Evolutionary conservation across 2,888 invertebrate species (phyloP).

Genomic region (Drosophila rellima): DNA sequence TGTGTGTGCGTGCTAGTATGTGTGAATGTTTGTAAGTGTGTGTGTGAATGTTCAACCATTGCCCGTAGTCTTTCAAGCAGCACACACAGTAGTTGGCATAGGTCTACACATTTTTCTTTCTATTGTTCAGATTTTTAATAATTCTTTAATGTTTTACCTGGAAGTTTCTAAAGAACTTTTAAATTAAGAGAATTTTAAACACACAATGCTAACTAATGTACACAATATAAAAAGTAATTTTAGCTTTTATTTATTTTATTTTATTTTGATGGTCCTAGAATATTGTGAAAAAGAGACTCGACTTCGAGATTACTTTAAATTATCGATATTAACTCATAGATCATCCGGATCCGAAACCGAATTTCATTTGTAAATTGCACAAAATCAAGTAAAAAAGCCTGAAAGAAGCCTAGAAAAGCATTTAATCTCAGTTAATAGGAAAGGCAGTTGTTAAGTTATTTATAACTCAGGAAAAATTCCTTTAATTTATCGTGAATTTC

Average conservation of each 20-base stretch:
- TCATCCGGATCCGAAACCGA: not conserved
- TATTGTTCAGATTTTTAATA: constrained; percentile 28
- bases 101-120: constrained; percentile 30
- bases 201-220: not conserved
- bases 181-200: not conserved
- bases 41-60: not conserved
- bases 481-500: too few relatives aligned
- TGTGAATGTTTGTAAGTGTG: constrained; percentile 7
- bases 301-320: not conserved
- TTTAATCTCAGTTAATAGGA: too few relatives aligned
- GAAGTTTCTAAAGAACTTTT: not conserved
- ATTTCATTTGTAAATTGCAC: too few relatives aligned
- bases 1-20: constrained; percentile 17
- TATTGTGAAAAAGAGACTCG: not conserved
- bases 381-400: too few relatives aligned
- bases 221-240: not conserved
- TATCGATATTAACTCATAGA: not conserved
- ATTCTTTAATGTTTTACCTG: not conserved
- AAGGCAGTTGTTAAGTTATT: too few relatives aligned
- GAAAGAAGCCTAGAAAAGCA: too few relatives aligned
- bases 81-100: constrained; percentile 40
- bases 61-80: constrained; percentile 11
- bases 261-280: not conserved
- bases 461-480: too few relatives aligned
- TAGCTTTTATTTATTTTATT: not conserved